Evolutionary conservation across 2,888 invertebrate genomes (phyloP), one percentile per base, ranked within the genome.

Genomic region (Cheiracanthium punctorium): DNA sequence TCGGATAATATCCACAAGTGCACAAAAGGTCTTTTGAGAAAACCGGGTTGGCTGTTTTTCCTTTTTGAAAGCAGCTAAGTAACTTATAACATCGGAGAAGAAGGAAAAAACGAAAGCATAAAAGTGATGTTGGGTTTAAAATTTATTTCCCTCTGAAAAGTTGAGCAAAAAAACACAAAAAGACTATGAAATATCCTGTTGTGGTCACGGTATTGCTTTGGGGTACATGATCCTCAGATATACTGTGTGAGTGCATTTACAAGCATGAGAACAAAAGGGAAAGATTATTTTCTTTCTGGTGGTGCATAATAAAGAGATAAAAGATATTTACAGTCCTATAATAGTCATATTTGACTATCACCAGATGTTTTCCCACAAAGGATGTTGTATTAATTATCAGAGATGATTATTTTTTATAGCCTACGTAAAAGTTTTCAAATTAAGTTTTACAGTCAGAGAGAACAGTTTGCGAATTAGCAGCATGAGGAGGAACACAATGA

Each of bases 401-500:
- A 5, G 58, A 5, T 58, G 2, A 58, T 24, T 30, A 4, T 10
- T 67, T 67, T 67, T 69, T 20, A n/a, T 33, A 17, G 8, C 20
- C 65, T 30, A 30, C 14, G 41, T 37, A 80, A 48, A 43, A 65
- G 37, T 8, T 12, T 70, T 69, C 74, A 69, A 74, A 80, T 41
- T 72, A 32, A 8, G 52, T 70, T 70, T 76, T 75, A 76, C 30
- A 24, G 52, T 30, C 79, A 64, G 24, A 28, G 48, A 41, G 32
- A 70, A 69, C 75, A 75, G 70, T 82, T 82, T 64, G 58, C 82
- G 82, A 82, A 75, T 82, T 82, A 82, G 70, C 70, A 33, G 75
- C 76, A 48, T 75, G 29, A 52, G 29, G 32, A 80, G n/a, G n/a
- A n/a, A n/a, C n/a, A n/a, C n/a, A n/a, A n/a, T n/a, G n/a, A n/a